Percentiles rank a stretch among this genome's conserved stretches.
These are phyloP conservation scores for Globicephala melas DNA, from an alignment of 2,113 vertebrate genomes.

Conservation along the genomic window DNA sequence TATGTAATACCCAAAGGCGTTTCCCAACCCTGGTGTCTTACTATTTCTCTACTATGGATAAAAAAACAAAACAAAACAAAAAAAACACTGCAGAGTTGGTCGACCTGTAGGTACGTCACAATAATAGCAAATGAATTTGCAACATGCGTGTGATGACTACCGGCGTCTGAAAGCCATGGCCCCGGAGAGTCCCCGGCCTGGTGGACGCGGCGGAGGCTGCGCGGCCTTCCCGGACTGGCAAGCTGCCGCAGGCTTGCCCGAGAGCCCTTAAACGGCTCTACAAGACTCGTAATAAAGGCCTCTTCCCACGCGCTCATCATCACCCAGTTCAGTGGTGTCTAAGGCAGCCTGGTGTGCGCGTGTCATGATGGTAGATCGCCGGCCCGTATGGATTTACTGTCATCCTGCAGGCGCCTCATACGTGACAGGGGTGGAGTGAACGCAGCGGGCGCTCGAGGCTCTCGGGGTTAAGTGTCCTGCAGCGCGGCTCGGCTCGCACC, in stretches of 20 bases:
- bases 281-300: constrained; percentile 71
- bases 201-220: fast-evolving
- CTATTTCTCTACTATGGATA: no score
- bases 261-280: constrained; percentile 63
- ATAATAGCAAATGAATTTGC: fast-evolving
- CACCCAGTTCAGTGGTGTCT: constrained; percentile 81
- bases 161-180: neutral
- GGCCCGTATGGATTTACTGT: constrained; percentile 89
- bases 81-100: neutral
- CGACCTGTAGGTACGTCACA: neutral
- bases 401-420: constrained; percentile 79
- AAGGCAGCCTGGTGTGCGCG: constrained; percentile 79
- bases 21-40: neutral
- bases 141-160: fast-evolving
- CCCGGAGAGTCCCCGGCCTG: neutral
- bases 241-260: constrained; percentile 42
- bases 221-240: neutral
- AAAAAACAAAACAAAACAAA: no score
- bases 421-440: constrained; percentile 79
- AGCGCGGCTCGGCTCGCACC: constrained; percentile 79
- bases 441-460: constrained; percentile 80
- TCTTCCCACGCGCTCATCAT: constrained; percentile 79
- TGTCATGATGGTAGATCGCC: constrained; percentile 83
- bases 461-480: constrained; percentile 87
- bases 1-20: fast-evolving